A percentile compares a stretch with the other conserved stretches of the same genome.
Evolutionary conservation across 2,888 invertebrate species (phyloP).

Genomic region (Ethmia dodecea): DNA sequence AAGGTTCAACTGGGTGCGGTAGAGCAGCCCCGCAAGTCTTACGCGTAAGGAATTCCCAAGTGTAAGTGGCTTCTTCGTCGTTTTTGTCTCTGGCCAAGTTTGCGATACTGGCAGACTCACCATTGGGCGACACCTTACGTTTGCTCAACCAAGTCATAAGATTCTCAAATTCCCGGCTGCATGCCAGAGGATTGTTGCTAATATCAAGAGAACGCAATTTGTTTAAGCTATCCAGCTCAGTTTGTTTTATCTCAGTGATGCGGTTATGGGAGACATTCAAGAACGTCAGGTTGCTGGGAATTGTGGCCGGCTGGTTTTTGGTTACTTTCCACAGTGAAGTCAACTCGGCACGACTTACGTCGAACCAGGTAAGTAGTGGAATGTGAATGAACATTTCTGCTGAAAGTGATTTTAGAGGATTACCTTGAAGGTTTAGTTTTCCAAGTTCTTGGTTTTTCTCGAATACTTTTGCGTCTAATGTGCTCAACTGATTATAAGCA

Average conservation of each 20-base stretch:
- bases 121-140: slow-evolving; percentile 75
- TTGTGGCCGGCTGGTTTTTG: slow-evolving; percentile 53
- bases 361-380: slow-evolving; percentile 80
- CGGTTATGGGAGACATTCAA: slow-evolving; percentile 80
- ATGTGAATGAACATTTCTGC: slow-evolving; percentile 81
- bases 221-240: slow-evolving; percentile 77
- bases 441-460: slow-evolving; percentile 81
- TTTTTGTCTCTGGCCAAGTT: slow-evolving; percentile 42
- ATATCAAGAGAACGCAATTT: slow-evolving; percentile 79
- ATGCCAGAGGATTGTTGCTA: slow-evolving; percentile 81
- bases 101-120: slow-evolving; percentile 50
- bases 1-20: slow-evolving; percentile 50
- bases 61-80: slow-evolving; percentile 35
- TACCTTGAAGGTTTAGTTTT: slow-evolving; percentile 83
- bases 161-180: slow-evolving; percentile 81
- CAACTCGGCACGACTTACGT: slow-evolving; percentile 83
- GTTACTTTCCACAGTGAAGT: slow-evolving; percentile 81
- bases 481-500: slow-evolving; percentile 82
- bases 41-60: slow-evolving; percentile 68
- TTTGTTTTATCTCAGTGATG: slow-evolving; percentile 73
- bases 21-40: slow-evolving; percentile 56
- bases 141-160: slow-evolving; percentile 81
- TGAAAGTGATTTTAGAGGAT: slow-evolving; percentile 82
- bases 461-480: slow-evolving; percentile 80
- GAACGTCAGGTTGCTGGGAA: slow-evolving; percentile 74